A percentile compares a stretch with the other conserved stretches of the same genome.
These are phyloP conservation scores for Epistrophe grossulariae DNA, from an alignment of 2,888 invertebrate species.

Conservation along the genomic window DNA sequence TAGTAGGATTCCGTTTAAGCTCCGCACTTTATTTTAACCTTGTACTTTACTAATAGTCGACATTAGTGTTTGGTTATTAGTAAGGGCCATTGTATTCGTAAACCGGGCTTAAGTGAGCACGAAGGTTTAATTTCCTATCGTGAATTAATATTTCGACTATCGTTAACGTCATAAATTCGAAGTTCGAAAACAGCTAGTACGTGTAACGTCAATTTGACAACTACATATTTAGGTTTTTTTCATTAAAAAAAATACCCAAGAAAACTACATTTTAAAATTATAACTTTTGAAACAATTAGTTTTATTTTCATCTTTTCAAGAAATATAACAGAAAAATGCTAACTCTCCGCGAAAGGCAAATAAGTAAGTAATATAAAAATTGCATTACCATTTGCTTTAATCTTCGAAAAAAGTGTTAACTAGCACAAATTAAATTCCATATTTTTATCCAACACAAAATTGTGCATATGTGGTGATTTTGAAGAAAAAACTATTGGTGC, in stretches of 20 bases:
- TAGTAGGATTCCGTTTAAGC: too few relatives aligned
- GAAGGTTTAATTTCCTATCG: neutral
- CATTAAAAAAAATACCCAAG: slow-evolving; percentile 20
- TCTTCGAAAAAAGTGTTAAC: neutral
- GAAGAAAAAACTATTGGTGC: neutral
- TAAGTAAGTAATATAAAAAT: slow-evolving; percentile 85
- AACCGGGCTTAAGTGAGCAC: neutral
- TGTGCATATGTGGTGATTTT: slow-evolving; percentile 27
- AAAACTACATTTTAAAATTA: slow-evolving; percentile 33
- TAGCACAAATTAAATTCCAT: neutral
- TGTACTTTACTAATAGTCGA: too few relatives aligned
- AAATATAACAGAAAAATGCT: slow-evolving; percentile 85
- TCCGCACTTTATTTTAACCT: too few relatives aligned
- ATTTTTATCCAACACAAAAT: neutral
- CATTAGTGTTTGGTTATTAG: too few relatives aligned
- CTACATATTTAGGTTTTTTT: slow-evolving; percentile 18
- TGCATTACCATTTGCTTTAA: neutral
- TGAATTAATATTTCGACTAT: neutral
- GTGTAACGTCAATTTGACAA: slow-evolving; percentile 70
- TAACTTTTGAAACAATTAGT: neutral
- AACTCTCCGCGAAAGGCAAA: slow-evolving; percentile 89
- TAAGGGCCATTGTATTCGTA: too few relatives aligned
- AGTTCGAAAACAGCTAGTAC: slow-evolving; percentile 48
- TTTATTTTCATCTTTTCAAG: neutral
- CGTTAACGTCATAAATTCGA: slow-evolving; percentile 64